phyloP scores from a whole-genome alignment of 2,888 invertebrate genomes.

The Gortyna flavago region DNA sequence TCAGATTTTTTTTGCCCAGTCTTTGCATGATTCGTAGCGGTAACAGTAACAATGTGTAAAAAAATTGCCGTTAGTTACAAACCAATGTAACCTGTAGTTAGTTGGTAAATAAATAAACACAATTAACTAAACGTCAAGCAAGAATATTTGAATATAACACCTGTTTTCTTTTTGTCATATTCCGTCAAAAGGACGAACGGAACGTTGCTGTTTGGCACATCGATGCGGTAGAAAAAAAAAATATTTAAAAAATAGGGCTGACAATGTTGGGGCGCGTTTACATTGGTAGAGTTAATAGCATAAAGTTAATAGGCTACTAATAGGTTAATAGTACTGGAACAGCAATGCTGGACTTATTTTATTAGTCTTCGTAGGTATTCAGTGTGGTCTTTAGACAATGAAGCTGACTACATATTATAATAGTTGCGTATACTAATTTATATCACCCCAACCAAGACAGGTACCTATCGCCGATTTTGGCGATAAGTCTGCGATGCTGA shows the following conservation, averaged over 20 bases:
- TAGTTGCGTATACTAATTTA: neutral
- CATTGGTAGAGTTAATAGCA: conserved; percentile 10
- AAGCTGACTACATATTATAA: neutral
- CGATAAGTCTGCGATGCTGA: too few species aligned
- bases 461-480: too few species aligned
- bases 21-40: neutral
- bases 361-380: neutral
- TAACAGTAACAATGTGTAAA: neutral
- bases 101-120: neutral
- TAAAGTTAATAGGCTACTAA: too few species aligned
- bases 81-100: neutral
- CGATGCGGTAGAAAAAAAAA: conserved; percentile 1
- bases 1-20: neutral
- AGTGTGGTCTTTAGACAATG: neutral
- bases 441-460: too few species aligned
- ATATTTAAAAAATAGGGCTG: neutral
- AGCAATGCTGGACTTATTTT: neutral
- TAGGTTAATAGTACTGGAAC: conserved; percentile 15
- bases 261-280: conserved; percentile 19
- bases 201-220: neutral
- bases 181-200: conserved; percentile 18
- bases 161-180: conserved; percentile 17
- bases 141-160: conserved; percentile 26
- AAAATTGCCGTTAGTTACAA: conserved; percentile 1
- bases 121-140: conserved; percentile 25